A percentile compares a stretch with the other conserved stretches of the same genome.
phyloP scores from a whole-genome alignment of 92 coral and sea anemone genomes.

The Epizoanthus ramosus region DNA sequence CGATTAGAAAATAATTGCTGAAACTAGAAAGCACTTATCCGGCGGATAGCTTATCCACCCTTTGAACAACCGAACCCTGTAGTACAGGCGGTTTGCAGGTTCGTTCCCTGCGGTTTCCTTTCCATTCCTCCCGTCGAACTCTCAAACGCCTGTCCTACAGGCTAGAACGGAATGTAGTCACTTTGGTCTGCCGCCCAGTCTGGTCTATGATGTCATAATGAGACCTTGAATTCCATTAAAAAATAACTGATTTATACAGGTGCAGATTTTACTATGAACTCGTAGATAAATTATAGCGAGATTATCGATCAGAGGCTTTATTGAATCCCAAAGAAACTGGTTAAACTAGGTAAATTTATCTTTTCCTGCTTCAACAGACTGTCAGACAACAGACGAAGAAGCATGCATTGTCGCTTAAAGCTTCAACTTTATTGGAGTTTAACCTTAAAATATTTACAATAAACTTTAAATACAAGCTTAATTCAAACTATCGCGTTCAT shows the following conservation, averaged over 20 bases:
- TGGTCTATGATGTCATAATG: background rate
- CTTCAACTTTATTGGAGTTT: background rate
- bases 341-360: background rate
- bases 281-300: constrained; percentile 4
- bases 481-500: constrained; percentile 20
- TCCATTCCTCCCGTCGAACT: too few species aligned
- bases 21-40: too few species aligned
- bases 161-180: constrained; percentile 18
- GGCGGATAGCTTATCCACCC: too few species aligned
- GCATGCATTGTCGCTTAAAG: background rate
- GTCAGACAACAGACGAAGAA: too few species aligned
- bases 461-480: constrained; percentile 20
- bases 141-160: too few species aligned
- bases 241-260: background rate
- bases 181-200: constrained; percentile 14
- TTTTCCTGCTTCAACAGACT: too few species aligned
- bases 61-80: too few species aligned
- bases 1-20: too few species aligned
- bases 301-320: background rate
- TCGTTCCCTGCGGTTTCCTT: too few species aligned
- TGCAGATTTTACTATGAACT: background rate
- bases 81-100: too few species aligned
- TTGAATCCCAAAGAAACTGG: background rate
- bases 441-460: constrained; percentile 18
- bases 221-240: background rate